Base-by-base conservation (phyloP, 2,797 vertebrate species). In the Taenioides sp. region DNA sequence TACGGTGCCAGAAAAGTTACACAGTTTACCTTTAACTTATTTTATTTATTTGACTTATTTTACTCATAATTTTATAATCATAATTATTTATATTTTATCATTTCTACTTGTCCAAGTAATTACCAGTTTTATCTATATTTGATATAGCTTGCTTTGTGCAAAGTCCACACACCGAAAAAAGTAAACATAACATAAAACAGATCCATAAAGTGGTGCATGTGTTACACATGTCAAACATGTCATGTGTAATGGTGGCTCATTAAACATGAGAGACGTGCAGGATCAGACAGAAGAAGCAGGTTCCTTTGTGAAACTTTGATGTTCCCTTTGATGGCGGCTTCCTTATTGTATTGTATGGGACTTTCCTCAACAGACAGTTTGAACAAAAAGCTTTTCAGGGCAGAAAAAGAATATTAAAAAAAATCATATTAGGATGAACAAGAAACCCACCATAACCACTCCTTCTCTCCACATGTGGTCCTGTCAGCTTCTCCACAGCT, bases 341-440 rank as follows among this genome's bases (percentile, higher is more conserved):
- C 70, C 34, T 61, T 61, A 60, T 37, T 10, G 9, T 76, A 81
- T 84, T 74, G 76, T 71, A 81, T 77, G 18, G 12, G 20, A 27
- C 43, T 78, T 71, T 63, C 58, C 75, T 5, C 37, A 87, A 67
- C 73, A 80, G 77, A 87, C 81, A 52, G 81, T 85, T 85, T 67
- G 69, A 73, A 57, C 25, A 49, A 25, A 57, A 63, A 67, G 73
- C 59, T 67, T 80, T 70, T 22, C 55, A 74, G 75, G 63, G 60
- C 0, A 20, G 9, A 37, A n/a, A 37, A 60, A 59, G 17, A 7
- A 9, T 11, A 14, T 16, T 0, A 59, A 6, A 16, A 9, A 59
- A 31, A 34, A 34, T 34, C 31, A 34, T 25, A n/a, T 2, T 23
- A 23, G 52, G 70, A 65, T 47, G 43, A 69, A 68, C 40, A 65